Base-by-base conservation (phyloP, 2,797 vertebrate species). In the Brachyrhaphis roseni region DNA sequence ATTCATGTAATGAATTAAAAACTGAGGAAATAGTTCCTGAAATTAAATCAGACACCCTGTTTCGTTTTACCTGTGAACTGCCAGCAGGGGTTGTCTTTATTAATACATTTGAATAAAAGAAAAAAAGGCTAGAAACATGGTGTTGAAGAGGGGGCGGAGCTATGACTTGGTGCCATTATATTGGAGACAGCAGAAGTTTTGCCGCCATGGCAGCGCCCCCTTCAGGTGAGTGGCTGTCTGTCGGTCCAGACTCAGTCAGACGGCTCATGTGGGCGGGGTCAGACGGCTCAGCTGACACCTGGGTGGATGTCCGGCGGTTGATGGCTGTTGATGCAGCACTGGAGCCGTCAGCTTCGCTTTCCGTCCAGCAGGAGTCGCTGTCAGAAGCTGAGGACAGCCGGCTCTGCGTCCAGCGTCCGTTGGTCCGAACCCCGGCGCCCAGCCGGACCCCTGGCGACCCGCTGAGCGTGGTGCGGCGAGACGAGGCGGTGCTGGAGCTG, bases 321-420 rank as follows among this genome's bases (percentile, higher is more conserved):
- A 81, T n/a, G 15, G 26, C 53, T 1, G 20, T 49, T 0, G 64
- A 46, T 26, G 75, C 0, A 0, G 31, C 18, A 0, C 72, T 70
- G 0, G 45, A 82, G 39, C 51, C 41, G 0, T 83, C 74, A 0
- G 76, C 64, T 68, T 85, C 55, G 2, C 74, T 79, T 70, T 85
- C 86, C 0, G 39, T 79, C 83, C 83, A 83, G 59, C 83, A 85
- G 3, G 12, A 85, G 62, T 87, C 76, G 1, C 76, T 78, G 62
- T 85, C 86, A 7, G 81, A 87, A 0, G n/a, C 70, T 0, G 78
- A 84, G 15, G 78, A 82, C 8, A 66, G 15, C 3, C 0, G 26
- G 36, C 71, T 82, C 74, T 51, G 74, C 18, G 73, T 41, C 78
- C 74, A 76, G 39, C 8, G 62, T 8, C 75, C 51, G 1, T n/a